A percentile compares a stretch with the other conserved stretches of the same genome.
These are phyloP conservation scores for Xenotilapia longispinis DNA, from an alignment of 2,113 vertebrate genomes.

Conservation along the genomic window DNA sequence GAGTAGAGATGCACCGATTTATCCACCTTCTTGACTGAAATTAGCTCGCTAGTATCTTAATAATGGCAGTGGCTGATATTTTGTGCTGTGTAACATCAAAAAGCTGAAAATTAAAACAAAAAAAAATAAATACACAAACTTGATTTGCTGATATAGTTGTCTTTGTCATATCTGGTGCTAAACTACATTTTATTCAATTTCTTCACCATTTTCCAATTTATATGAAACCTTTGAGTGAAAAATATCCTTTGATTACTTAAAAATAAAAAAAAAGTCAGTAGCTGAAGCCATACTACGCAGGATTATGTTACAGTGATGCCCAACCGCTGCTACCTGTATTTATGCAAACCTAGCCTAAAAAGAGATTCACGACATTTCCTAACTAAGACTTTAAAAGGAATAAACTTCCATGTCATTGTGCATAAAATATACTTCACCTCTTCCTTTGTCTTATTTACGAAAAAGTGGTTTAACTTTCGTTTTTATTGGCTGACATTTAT, in stretches of 20 bases:
- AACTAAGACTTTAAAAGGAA: background rate
- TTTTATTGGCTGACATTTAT: background rate
- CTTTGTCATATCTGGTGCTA: background rate
- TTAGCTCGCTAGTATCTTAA: background rate
- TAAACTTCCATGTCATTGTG: background rate
- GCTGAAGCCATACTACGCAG: background rate
- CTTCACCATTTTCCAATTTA: too few relatives aligned
- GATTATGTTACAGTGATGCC: background rate
- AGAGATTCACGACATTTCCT: background rate
- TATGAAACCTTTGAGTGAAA: background rate
- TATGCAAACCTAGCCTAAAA: background rate
- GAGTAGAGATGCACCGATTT: background rate
- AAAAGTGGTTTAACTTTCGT: background rate
- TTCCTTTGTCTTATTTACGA: background rate
- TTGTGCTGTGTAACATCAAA: background rate
- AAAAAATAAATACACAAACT: background rate
- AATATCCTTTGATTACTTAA: accelerated
- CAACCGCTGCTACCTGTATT: accelerated
- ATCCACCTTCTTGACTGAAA: background rate
- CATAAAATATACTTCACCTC: background rate
- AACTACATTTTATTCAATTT: background rate
- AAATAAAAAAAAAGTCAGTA: background rate
- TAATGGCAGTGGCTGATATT: background rate
- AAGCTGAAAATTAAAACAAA: background rate
- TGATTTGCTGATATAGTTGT: accelerated